Evolutionary conservation across 2,797 vertebrate species (phyloP).

Genomic region (Danio tinwini): DNA sequence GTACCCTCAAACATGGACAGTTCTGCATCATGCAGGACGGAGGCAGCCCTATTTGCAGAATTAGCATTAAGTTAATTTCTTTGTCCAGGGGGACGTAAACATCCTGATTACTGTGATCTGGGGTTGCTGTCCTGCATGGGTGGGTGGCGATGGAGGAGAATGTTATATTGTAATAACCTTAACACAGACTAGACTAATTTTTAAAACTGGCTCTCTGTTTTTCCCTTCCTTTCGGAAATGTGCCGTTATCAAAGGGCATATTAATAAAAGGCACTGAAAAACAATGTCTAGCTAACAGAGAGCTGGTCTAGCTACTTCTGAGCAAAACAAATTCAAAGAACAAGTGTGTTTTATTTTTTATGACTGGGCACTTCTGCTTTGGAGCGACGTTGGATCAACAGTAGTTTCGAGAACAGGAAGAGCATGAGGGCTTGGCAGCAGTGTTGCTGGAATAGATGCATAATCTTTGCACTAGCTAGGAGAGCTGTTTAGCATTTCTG

Average conservation of each 20-base stretch:
- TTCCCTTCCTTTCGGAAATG: constrained; percentile 77
- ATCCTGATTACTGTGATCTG: constrained; percentile 40
- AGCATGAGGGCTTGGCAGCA: not conserved
- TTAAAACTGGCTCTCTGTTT: constrained; percentile 67
- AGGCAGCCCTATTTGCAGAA: not conserved
- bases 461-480: not conserved
- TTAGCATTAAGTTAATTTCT: not conserved
- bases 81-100: constrained; percentile 22
- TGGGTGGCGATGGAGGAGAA: constrained; percentile 6
- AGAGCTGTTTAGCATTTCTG: not conserved
- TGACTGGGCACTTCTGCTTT: not conserved
- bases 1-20: not conserved
- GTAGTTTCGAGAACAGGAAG: constrained; percentile 28
- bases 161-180: constrained; percentile 51
- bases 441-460: not conserved
- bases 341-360: not conserved
- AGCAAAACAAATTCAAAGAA: not conserved
- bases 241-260: constrained; percentile 72
- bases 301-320: constrained; percentile 4
- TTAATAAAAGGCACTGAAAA: constrained; percentile 74
- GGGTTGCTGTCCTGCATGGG: constrained; percentile 16
- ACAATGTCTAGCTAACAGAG: constrained; percentile 57
- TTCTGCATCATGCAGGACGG: not conserved
- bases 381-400: not conserved
- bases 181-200: constrained; percentile 49